Conservation (phyloP, 1,140 invertebrate species). For the Trichonephila inaurata region DNA sequence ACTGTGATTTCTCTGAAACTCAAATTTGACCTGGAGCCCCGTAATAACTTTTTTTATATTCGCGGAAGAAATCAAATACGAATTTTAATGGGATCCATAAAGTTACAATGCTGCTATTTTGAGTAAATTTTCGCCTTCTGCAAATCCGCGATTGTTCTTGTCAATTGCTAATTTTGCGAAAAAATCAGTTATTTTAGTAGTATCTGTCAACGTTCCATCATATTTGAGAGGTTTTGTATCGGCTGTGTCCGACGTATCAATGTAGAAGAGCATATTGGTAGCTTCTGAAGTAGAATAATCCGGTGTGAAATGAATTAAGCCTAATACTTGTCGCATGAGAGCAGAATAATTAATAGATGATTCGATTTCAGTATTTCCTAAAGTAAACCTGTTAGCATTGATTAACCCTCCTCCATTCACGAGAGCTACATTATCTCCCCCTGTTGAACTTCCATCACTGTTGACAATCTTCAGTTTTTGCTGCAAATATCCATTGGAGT, state of each 20-base stretch:
- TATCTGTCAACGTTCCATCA: not conserved
- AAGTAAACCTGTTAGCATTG: not conserved
- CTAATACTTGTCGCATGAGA: no score
- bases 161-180: no score
- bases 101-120: conserved; percentile 37
- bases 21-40: not conserved
- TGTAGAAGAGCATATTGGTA: not conserved
- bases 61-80: conserved; percentile 46
- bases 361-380: no score
- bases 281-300: not conserved
- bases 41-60: conserved; percentile 51
- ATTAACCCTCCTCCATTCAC: conserved; percentile 33
- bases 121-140: not conserved
- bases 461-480: conserved; percentile 35
- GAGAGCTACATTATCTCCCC: not conserved
- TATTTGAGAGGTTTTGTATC: not conserved
- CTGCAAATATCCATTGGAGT: conserved; percentile 17
- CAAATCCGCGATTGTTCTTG: not conserved
- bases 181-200: no score
- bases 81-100: conserved; percentile 52
- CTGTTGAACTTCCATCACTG: not conserved
- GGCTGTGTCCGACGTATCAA: not conserved
- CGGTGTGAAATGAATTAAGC: not conserved
- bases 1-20: conserved; percentile 9
- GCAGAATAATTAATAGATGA: no score